These are phyloP conservation scores for Orcinus orca DNA, from an alignment of 2,113 vertebrate species.

Conservation along the genomic window DNA sequence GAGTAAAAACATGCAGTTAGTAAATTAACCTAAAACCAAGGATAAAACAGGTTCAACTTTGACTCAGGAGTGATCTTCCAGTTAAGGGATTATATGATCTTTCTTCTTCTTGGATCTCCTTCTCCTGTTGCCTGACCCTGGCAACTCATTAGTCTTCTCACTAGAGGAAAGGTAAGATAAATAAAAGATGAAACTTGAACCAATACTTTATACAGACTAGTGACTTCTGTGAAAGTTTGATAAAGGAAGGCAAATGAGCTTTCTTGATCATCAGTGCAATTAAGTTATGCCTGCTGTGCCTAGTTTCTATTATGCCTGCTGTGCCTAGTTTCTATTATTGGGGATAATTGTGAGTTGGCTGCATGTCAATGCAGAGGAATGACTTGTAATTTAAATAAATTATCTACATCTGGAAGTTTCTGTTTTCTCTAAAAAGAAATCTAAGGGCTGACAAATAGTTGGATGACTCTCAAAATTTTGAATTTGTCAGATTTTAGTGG, in stretches of 20 bases:
- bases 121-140: neutral
- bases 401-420: constrained; percentile 48
- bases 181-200: constrained; percentile 14
- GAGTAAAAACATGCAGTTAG: neutral
- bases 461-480: constrained; percentile 48
- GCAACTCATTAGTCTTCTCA: neutral
- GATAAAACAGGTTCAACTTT: neutral
- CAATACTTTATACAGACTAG: neutral
- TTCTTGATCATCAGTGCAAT: constrained; percentile 20
- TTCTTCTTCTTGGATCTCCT: neutral
- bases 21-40: constrained; percentile 17
- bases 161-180: neutral
- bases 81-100: neutral
- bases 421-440: constrained; percentile 12
- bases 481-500: constrained; percentile 54
- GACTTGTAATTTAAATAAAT: constrained; percentile 57
- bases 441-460: constrained; percentile 14
- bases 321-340: neutral
- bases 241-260: constrained; percentile 27
- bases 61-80: neutral
- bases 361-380: neutral
- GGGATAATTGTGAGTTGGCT: constrained; percentile 52
- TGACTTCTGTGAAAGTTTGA: neutral
- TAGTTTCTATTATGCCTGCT: neutral
- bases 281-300: neutral